These are phyloP conservation scores for Gastrophysa polygoni DNA, from an alignment of 2,888 invertebrate species.

Conservation along the genomic window DNA sequence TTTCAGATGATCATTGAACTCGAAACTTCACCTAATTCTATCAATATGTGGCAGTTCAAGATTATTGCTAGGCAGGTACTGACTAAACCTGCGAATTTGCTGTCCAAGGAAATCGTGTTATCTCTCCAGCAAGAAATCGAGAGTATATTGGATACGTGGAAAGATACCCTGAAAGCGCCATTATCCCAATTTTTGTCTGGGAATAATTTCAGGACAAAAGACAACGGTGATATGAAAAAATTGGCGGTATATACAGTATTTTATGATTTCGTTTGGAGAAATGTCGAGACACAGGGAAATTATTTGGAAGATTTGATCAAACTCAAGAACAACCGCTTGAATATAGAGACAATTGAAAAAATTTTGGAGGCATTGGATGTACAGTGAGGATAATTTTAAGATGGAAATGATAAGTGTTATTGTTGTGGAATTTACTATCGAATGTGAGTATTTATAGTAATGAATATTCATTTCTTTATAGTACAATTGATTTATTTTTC, in stretches of 20 bases:
- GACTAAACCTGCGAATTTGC: slow-evolving; percentile 54
- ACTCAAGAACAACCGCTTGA: slow-evolving; percentile 24
- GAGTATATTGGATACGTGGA: slow-evolving; percentile 64
- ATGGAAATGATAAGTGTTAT: too few species aligned
- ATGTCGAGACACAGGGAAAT: slow-evolving; percentile 48
- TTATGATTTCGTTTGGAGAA: slow-evolving; percentile 63
- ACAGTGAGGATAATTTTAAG: neutral
- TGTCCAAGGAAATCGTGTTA: slow-evolving; percentile 67
- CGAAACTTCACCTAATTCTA: slow-evolving; percentile 59
- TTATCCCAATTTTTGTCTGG: slow-evolving; percentile 61
- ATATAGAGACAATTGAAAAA: slow-evolving; percentile 30
- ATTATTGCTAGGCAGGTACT: slow-evolving; percentile 64
- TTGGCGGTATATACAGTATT: slow-evolving; percentile 64
- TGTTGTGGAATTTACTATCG: too few species aligned
- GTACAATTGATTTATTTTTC: too few species aligned
- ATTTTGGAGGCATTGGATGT: slow-evolving; percentile 25
- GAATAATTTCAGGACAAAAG: slow-evolving; percentile 55
- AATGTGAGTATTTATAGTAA: too few species aligned
- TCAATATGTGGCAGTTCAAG: slow-evolving; percentile 79
- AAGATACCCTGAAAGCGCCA: slow-evolving; percentile 45
- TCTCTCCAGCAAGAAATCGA: slow-evolving; percentile 66
- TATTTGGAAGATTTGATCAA: slow-evolving; percentile 45
- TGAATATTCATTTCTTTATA: too few species aligned
- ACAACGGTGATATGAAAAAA: slow-evolving; percentile 54
- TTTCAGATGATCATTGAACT: slow-evolving; percentile 49